These are phyloP conservation scores for Seira ritae DNA, from an alignment of 2,888 invertebrate species.

Conservation along the genomic window DNA sequence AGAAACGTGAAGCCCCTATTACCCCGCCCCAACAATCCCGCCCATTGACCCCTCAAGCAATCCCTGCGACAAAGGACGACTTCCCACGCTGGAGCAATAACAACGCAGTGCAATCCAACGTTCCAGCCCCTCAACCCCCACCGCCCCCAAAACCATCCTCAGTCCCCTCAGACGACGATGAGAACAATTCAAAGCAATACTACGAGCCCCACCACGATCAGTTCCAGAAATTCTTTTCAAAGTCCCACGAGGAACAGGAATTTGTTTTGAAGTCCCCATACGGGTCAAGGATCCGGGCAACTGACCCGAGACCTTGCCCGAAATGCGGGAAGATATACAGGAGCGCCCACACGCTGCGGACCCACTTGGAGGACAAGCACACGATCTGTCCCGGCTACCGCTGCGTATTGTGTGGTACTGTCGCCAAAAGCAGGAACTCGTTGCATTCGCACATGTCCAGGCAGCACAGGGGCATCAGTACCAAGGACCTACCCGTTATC, in stretches of 20 bases:
- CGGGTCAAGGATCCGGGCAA: slow-evolving; percentile 83
- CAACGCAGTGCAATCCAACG: no score
- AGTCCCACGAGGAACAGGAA: slow-evolving; percentile 23
- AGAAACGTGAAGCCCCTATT: no score
- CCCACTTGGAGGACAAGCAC: slow-evolving; percentile 94
- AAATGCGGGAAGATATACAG: slow-evolving; percentile 95
- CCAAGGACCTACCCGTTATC: slow-evolving; percentile 92
- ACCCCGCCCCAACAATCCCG: slow-evolving; percentile 78
- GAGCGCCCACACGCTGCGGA: slow-evolving; percentile 81
- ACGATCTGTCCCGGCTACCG: slow-evolving; percentile 91
- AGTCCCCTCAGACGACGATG: slow-evolving; percentile 24
- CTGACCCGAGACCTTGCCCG: slow-evolving; percentile 93
- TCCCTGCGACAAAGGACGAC: no score
- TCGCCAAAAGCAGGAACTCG: slow-evolving; percentile 93
- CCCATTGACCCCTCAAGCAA: no score
- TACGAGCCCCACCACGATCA: slow-evolving; percentile 13
- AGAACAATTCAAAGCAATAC: slow-evolving; percentile 14
- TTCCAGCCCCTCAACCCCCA: neutral
- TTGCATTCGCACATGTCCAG: slow-evolving; percentile 96
- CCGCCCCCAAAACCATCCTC: neutral
- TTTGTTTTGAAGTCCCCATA: slow-evolving; percentile 43
- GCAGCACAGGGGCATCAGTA: slow-evolving; percentile 94
- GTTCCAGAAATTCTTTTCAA: neutral
- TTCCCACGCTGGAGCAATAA: no score
- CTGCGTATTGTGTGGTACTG: slow-evolving; percentile 93